Evolutionary conservation across 2,797 vertebrate species (phyloP), one percentile per base, ranked within the genome.

Genomic region (Argentina silus): DNA sequence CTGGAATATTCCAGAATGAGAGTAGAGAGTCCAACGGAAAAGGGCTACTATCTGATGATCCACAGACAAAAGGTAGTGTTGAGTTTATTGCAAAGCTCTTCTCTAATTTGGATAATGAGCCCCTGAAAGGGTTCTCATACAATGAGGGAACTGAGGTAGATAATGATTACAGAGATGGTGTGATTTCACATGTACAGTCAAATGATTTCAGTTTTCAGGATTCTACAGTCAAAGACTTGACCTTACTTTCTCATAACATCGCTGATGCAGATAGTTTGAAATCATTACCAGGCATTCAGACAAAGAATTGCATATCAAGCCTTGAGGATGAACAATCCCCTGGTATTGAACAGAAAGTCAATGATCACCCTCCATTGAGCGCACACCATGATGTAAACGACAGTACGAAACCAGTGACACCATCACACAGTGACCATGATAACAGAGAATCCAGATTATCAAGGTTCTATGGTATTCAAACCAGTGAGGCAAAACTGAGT

Each of bases 21-120:
- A 80, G 74, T 44, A 80, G 78, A 69, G 74, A 75, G 47, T 57
- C 43, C 14, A 21, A 75, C 17, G 27, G 17, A 17, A 74, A 76
- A 42, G 51, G 27, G n/a, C 48, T 77, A 53, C 64, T 85, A 57
- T 67, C 76, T 53, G 77, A 85, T 61, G 81, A 86, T 72, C 78
- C 78, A 6, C 85, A 87, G 70, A 81, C 76, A 42, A 89, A 90
- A 77, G 90, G 84, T 70, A 91, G 87, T 56, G 81, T 82, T 73
- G 86, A 91, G 74, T 83, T 91, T 63, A 93, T 93, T 68, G 91
- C 93, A 73, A 86, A 81, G 61, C 81, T 94, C 75, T 91, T 93
- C 62, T 89, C 89, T 45, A 88, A 89, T 67, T 86, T 92, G 80
- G 92, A 93, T 60, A 83, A 91, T 11, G 88, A 93, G 72, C 79